Conservation (phyloP, 2,888 invertebrate species). For the Arctia plantaginis region DNA sequence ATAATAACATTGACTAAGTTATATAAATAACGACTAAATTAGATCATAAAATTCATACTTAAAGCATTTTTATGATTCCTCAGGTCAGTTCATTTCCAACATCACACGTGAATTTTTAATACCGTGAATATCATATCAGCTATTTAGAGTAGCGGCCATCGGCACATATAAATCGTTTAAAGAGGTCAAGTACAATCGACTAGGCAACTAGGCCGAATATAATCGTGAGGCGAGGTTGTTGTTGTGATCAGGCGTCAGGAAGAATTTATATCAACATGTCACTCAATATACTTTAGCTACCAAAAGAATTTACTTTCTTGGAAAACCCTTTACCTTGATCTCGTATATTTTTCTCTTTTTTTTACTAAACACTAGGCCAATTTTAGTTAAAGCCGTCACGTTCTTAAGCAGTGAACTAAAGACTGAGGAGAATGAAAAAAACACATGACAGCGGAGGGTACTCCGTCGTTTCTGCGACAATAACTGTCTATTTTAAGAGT, state of each 20-base stretch:
- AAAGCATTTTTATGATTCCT: conserved; percentile 15
- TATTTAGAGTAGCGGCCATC: not conserved
- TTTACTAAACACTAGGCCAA: too few relatives aligned
- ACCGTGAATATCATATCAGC: not conserved
- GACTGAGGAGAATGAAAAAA: too few relatives aligned
- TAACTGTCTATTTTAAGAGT: not conserved
- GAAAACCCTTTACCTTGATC: too few relatives aligned
- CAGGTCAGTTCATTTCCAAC: conserved; percentile 9
- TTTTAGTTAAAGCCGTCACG: too few relatives aligned
- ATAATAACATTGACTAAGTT: not conserved
- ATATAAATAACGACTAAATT: not conserved
- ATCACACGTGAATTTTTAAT: conserved; percentile 9
- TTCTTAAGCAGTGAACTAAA: too few relatives aligned
- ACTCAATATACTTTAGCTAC: not conserved
- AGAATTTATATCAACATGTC: not conserved
- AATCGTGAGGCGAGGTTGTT: not conserved
- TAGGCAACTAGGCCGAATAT: not conserved
- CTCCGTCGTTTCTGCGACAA: too few relatives aligned
- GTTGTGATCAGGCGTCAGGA: not conserved
- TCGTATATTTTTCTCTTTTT: too few relatives aligned
- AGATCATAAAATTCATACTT: not conserved
- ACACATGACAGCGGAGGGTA: too few relatives aligned
- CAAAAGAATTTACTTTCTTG: too few relatives aligned
- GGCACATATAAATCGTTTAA: not conserved
- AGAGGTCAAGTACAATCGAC: not conserved